Conservation (phyloP, 30 jellyfish, hydroid and myxozoan genomes). For the Hydra vulgaris region DNA sequence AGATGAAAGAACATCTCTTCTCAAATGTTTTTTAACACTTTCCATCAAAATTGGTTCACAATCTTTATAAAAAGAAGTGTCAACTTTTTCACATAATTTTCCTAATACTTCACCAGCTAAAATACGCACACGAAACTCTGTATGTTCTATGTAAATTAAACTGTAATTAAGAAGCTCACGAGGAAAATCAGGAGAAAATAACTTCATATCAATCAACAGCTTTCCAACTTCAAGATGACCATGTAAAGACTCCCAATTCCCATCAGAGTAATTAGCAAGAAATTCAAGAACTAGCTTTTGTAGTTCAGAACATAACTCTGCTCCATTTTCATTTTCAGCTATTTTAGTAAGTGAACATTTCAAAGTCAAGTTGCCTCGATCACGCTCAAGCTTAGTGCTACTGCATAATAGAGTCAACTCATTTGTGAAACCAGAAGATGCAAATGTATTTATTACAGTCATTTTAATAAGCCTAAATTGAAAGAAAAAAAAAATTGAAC, state of each 20-base stretch:
- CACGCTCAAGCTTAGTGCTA: conserved; percentile 76
- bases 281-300: conserved; percentile 9
- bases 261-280: neutral
- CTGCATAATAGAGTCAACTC: conserved; percentile 59
- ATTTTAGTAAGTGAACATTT: conserved; percentile 10
- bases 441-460: neutral
- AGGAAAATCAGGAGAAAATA: conserved; percentile 15
- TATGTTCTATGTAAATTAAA: conserved; percentile 36
- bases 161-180: conserved; percentile 23
- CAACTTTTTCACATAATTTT: conserved; percentile 49
- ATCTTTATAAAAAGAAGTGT: conserved; percentile 41
- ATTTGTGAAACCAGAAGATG: neutral
- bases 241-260: conserved; percentile 62
- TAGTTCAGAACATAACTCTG: conserved; percentile 6
- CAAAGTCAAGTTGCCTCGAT: conserved; percentile 33
- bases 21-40: conserved; percentile 61
- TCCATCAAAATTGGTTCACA: conserved; percentile 46
- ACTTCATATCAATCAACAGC: conserved; percentile 26
- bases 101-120: conserved; percentile 92
- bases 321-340: neutral
- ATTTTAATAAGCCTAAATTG: too few relatives aligned
- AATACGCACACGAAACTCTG: conserved; percentile 84
- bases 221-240: conserved; percentile 68
- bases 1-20: conserved; percentile 39
- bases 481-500: too few relatives aligned